Conservation (phyloP, 1,140 invertebrate genomes). For the Procambarus virginalis region DNA sequence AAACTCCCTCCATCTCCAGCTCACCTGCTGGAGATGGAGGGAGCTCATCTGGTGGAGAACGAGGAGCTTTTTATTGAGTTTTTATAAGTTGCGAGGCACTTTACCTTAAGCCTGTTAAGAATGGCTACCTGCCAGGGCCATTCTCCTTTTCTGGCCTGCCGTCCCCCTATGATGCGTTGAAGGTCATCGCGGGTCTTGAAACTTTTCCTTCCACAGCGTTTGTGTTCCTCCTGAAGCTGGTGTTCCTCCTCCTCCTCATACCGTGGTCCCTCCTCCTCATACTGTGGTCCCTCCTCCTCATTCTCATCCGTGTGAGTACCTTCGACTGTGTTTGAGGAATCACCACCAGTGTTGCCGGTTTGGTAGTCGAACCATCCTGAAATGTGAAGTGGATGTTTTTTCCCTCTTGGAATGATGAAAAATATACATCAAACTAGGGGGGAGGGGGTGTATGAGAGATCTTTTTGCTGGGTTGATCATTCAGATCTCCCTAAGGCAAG, state of each 20-base stretch:
- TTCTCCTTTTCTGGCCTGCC: conserved; percentile 82
- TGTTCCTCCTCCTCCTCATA: background rate
- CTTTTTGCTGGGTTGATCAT: no score
- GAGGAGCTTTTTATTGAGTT: no score
- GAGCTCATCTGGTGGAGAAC: no score
- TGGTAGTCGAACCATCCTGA: background rate
- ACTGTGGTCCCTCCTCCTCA: background rate
- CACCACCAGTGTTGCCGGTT: background rate
- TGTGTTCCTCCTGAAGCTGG: background rate
- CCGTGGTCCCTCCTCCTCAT: background rate
- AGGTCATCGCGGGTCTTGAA: background rate
- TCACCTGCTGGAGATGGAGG: no score
- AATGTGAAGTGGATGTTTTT: background rate
- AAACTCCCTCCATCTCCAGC: no score
- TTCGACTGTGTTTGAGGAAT: background rate
- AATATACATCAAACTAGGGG: no score
- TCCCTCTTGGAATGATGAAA: no score
- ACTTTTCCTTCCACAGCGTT: background rate
- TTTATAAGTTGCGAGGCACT: conserved; percentile 7
- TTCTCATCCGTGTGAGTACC: background rate
- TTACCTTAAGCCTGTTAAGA: conserved; percentile 85
- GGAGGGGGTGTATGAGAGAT: no score
- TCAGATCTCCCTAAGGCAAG: no score
- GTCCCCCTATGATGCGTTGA: conserved; percentile 88
- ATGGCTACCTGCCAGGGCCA: conserved; percentile 97